Evolutionary conservation across 2,888 invertebrate species (phyloP).

Genomic region (Coecobrya sp.): DNA sequence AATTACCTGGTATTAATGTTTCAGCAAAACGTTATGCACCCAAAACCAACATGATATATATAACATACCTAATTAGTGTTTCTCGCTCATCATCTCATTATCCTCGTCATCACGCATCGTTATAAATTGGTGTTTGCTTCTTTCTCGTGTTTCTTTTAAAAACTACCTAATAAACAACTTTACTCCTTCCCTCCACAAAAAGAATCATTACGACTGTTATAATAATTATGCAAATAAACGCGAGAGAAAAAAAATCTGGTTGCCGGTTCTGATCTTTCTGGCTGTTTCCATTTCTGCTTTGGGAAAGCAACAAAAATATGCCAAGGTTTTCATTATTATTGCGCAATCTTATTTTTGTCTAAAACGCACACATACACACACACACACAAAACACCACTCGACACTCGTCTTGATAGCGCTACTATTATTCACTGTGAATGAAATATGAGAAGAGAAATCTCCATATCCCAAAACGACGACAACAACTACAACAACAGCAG

Average conservation of each 20-base stretch:
- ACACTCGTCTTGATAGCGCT: background rate
- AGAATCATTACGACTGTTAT: too few species aligned
- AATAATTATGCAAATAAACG: too few species aligned
- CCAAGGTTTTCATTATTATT: too few species aligned
- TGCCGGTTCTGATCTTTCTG: too few species aligned
- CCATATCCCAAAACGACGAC: background rate
- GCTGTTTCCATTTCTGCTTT: too few species aligned
- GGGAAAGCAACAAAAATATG: too few species aligned
- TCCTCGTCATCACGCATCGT: too few species aligned
- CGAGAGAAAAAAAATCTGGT: too few species aligned
- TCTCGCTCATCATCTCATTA: too few species aligned
- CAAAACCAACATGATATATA: background rate
- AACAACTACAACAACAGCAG: background rate
- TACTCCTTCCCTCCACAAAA: too few species aligned
- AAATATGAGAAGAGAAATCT: slow-evolving; percentile 21
- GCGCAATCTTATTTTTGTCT: background rate
- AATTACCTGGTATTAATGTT: background rate
- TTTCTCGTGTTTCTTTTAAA: background rate
- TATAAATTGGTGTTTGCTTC: too few species aligned
- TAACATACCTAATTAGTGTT: too few species aligned
- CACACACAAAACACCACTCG: background rate
- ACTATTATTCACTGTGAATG: slow-evolving; percentile 31
- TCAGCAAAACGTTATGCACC: background rate
- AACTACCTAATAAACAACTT: background rate
- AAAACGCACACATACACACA: background rate